These are phyloP conservation scores for Mesodorylaimus sp. DNA, from an alignment of 2,888 invertebrate species.

Conservation along the genomic window DNA sequence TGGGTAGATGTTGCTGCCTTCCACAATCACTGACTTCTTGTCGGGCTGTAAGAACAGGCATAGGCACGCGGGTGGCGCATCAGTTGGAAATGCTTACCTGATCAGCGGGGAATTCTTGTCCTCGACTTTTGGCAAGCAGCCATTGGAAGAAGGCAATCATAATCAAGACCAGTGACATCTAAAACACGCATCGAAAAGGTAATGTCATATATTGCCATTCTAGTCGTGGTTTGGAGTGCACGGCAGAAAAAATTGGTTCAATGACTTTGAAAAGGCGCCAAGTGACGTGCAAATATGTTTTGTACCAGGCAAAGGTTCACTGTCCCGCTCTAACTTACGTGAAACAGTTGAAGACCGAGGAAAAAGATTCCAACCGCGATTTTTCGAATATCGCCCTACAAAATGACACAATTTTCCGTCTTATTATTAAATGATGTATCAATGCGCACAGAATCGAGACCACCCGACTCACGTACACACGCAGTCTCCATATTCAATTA, in stretches of 20 bases:
- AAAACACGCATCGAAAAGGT: slow-evolving; percentile 11
- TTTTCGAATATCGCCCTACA: slow-evolving; percentile 24
- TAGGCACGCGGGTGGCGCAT: neutral
- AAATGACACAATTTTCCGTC: too few species aligned
- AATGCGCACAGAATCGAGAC: neutral
- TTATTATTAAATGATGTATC: slow-evolving; percentile 15
- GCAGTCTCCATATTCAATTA: too few species aligned
- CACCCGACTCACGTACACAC: too few species aligned
- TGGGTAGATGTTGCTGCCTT: slow-evolving; percentile 10
- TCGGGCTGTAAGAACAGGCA: slow-evolving; percentile 4
- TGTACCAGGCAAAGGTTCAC: too few species aligned
- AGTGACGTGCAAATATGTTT: too few species aligned
- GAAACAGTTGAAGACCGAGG: slow-evolving; percentile 27
- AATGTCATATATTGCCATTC: too few species aligned
- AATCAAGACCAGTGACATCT: slow-evolving; percentile 26
- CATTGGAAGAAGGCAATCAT: slow-evolving; percentile 28
- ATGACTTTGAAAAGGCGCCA: neutral
- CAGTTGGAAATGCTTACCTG: neutral
- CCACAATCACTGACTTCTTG: slow-evolving; percentile 8
- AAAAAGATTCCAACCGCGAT: slow-evolving; percentile 30
- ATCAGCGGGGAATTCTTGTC: neutral
- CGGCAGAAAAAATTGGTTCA: neutral
- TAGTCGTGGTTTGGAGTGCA: too few species aligned
- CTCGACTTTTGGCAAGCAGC: slow-evolving; percentile 20
- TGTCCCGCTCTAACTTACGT: too few species aligned